Percentiles rank a stretch among this genome's conserved stretches.
Evolutionary conservation across 2,113 vertebrate genomes (phyloP).

Genomic region (Plotosus lineatus): DNA sequence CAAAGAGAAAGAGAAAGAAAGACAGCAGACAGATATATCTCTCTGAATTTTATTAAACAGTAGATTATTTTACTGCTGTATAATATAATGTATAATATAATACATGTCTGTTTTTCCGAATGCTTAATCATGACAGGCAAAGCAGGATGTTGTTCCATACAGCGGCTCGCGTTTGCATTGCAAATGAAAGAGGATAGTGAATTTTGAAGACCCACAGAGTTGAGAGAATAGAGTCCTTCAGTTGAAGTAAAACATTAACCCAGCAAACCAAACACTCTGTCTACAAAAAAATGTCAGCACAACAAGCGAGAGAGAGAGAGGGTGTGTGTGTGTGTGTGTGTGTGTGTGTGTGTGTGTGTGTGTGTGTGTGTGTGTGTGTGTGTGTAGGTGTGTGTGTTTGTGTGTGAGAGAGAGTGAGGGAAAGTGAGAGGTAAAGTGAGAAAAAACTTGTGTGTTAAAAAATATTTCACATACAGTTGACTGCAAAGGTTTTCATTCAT

Average conservation of each 20-base stretch:
- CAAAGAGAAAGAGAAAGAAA: background rate
- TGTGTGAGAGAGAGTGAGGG: background rate
- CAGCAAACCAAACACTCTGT: conserved; percentile 18
- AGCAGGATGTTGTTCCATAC: conserved; percentile 28
- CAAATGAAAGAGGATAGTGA: conserved; percentile 52
- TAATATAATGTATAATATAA: too few relatives aligned
- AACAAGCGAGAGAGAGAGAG: background rate
- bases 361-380: background rate
- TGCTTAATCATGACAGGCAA: conserved; percentile 40
- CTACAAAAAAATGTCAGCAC: conserved; percentile 34
- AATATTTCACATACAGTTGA: background rate
- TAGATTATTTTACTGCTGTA: background rate
- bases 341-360: background rate
- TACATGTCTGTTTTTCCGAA: conserved; percentile 26
- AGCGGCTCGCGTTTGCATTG: conserved; percentile 54
- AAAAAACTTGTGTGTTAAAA: conserved; percentile 1
- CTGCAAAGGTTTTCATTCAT: conserved; percentile 12
- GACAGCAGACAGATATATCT: background rate
- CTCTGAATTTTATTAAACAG: conserved; percentile 17
- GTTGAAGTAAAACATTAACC: conserved; percentile 55
- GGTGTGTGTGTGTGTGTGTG: background rate
- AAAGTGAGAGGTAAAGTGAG: background rate
- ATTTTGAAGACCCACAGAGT: conserved; percentile 8
- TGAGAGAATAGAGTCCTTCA: conserved; percentile 31
- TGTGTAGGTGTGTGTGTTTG: background rate